Conservation (phyloP, 2,888 invertebrate species). For the Osmoderma eremita region DNA sequence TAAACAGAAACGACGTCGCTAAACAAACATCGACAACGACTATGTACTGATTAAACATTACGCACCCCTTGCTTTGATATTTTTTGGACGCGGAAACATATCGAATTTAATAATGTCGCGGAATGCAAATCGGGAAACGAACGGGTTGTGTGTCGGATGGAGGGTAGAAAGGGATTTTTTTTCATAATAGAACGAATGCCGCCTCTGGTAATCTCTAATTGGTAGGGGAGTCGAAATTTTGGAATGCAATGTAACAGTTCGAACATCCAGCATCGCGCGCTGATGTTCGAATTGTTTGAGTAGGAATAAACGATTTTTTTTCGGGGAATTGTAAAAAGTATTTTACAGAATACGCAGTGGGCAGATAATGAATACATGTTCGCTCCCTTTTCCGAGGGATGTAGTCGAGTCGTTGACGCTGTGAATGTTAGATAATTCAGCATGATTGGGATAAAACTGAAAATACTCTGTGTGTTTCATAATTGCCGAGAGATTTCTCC, state of each 20-base stretch:
- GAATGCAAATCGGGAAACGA: constrained; percentile 47
- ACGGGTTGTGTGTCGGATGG: not conserved
- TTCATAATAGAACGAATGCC: constrained; percentile 1
- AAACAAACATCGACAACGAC: constrained; percentile 26
- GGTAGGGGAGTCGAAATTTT: constrained; percentile 18
- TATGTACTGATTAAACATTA: constrained; percentile 24
- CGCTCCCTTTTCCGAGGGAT: no score
- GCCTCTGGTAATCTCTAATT: constrained; percentile 22
- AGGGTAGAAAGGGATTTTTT: not conserved
- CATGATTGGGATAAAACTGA: no score
- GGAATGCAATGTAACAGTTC: not conserved
- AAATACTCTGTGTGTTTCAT: no score
- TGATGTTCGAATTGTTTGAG: not conserved
- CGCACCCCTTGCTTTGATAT: constrained; percentile 25
- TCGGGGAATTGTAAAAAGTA: no score
- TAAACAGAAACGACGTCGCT: constrained; percentile 33
- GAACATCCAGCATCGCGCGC: no score
- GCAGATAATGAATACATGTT: no score
- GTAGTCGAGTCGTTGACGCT: no score
- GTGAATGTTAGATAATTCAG: no score
- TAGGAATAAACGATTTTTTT: not conserved
- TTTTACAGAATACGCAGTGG: no score
- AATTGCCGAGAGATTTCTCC: no score
- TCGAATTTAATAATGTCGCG: constrained; percentile 42
- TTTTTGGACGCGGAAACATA: constrained; percentile 29